Percentiles rank a stretch among this genome's conserved stretches.
These are phyloP conservation scores for Artibeus lituratus DNA, from an alignment of 2,797 vertebrate species.

Conservation along the genomic window DNA sequence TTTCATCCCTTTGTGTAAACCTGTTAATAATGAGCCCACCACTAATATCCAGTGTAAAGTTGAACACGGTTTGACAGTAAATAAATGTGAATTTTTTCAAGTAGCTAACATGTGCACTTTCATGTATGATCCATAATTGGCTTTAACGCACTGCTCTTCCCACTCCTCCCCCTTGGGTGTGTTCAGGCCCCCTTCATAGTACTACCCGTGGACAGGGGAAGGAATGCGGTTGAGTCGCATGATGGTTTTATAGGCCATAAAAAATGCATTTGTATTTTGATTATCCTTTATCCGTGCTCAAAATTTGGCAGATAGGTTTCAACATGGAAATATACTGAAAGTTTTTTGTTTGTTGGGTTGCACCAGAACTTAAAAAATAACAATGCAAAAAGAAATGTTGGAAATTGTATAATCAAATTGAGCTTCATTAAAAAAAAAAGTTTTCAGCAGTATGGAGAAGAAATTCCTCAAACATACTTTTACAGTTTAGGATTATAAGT, in stretches of 20 bases:
- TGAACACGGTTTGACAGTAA: slow-evolving; percentile 99
- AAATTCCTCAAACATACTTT: slow-evolving; percentile 60
- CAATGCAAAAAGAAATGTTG: slow-evolving; percentile 30
- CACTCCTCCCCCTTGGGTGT: background rate
- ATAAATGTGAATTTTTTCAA: slow-evolving; percentile 99
- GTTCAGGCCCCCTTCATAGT: slow-evolving; percentile 35
- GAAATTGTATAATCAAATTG: slow-evolving; percentile 44
- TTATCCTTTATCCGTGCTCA: slow-evolving; percentile 40
- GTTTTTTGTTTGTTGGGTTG: background rate
- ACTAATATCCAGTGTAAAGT: slow-evolving; percentile 99
- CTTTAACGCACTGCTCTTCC: slow-evolving; percentile 56
- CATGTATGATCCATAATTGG: slow-evolving; percentile 77
- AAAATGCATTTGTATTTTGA: slow-evolving; percentile 53
- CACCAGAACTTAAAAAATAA: background rate
- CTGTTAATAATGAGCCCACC: slow-evolving; percentile 97
- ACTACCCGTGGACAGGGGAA: background rate
- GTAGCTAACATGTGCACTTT: slow-evolving; percentile 84
- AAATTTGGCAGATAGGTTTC: slow-evolving; percentile 47
- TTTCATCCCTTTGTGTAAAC: slow-evolving; percentile 94
- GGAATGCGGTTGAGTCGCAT: slow-evolving; percentile 49
- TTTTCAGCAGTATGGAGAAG: slow-evolving; percentile 75
- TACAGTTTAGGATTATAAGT: background rate
- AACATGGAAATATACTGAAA: slow-evolving; percentile 61
- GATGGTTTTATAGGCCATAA: slow-evolving; percentile 29
- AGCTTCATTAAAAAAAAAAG: slow-evolving; percentile 48